Evolutionary conservation across 2,888 invertebrate species (phyloP), one percentile per base, ranked within the genome.

Genomic region (Tenthredo scrophulariae): DNA sequence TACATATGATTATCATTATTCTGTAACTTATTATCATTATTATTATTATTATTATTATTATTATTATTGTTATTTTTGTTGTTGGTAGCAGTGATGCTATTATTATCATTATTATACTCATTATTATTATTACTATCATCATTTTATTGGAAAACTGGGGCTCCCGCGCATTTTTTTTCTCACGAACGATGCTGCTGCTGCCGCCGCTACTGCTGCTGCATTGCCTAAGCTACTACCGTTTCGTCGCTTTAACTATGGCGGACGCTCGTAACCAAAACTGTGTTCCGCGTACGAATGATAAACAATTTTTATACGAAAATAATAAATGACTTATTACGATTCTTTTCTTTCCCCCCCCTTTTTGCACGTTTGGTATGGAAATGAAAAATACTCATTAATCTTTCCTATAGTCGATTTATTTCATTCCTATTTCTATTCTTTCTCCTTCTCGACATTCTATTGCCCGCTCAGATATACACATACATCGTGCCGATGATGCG

Each of bases 131-230:
- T 67, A 67, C 46, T 83, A 46, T 83, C 29, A 83, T 67, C 84
- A 43, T 88, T 85, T 88, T 86, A 82, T 62, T 82, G 87, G 86
- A 89, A 89, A 90, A 89, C 84, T 88, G 40, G 82, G 87, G 89
- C 89, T 92, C 91, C 91, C 91, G 92, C 92, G 91, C 91, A 91
- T 92, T 92, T 92, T 92, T 90, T 62, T 26, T 26, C 89, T 89
- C 86, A 65, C 50, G 83, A 50, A 29, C 83, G 67, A 46, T 83
- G 46, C 67, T 46, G 29, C 67, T 88, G 85, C 87, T 85, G 84
- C 87, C 54, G 87, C 86, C 83, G 67, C 58, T 37, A n/a, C 50
- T 37, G 18, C 65, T 22, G 18, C 65, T 87, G n/a, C n/a, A 85
- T 87, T 85, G 84, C 87, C 40, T 86, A 86, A 75, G 58, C 72